Conservation (phyloP, 2,113 vertebrate species). For the Oryctolagus cuniculus region DNA sequence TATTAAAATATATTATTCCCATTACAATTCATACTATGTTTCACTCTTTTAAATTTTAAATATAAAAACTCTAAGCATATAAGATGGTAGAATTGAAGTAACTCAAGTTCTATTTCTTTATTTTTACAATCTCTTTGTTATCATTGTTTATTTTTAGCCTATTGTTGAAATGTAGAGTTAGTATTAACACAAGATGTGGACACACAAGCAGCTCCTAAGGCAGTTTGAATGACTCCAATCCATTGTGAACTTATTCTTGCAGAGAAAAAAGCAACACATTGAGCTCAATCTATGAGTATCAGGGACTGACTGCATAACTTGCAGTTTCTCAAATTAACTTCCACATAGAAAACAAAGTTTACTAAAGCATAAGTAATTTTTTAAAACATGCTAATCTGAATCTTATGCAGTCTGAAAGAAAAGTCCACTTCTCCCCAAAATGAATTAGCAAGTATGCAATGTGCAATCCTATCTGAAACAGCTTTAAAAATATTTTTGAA, state of each 20-base stretch:
- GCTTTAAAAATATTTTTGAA: not conserved
- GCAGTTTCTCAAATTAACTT: slow-evolving; percentile 8
- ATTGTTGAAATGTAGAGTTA: not conserved
- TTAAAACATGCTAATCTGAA: not conserved
- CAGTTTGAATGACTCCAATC: not conserved
- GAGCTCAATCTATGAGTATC: not conserved
- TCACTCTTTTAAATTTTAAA: not conserved
- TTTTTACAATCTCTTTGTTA: not conserved
- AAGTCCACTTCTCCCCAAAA: not conserved
- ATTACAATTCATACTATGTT: not conserved
- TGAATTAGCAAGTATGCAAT: not conserved
- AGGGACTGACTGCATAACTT: not conserved
- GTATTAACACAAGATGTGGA: not conserved
- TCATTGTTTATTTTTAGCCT: not conserved
- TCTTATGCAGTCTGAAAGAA: not conserved
- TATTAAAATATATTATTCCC: not conserved
- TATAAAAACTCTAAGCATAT: not conserved
- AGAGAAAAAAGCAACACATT: not conserved
- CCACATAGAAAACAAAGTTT: not conserved
- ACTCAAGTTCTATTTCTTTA: not conserved
- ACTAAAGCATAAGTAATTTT: not conserved
- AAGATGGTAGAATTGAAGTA: not conserved
- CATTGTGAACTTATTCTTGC: not conserved
- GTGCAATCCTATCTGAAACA: not conserved
- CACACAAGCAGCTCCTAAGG: not conserved